Evolutionary conservation across 2,888 invertebrate genomes (phyloP), one percentile per base, ranked within the genome.

Genomic region (Rotaria sp.): DNA sequence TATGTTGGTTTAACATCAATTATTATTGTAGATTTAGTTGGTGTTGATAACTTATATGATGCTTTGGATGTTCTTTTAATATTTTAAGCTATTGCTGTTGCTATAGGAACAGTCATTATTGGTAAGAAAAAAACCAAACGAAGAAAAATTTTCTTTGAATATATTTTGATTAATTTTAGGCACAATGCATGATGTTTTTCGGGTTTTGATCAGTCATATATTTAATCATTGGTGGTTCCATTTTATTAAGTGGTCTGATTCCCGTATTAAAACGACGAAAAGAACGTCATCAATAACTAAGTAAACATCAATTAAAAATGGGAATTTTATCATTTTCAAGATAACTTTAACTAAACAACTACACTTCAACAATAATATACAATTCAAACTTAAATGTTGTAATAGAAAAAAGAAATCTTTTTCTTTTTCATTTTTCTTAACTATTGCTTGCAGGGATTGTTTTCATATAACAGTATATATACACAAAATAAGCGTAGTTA

Each of bases 41-140:
- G 87, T n/a, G 45, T 85, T 21, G 87, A 85, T 26, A 87, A 87
- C 35, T 84, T 87, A n/a, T 84, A 85, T 0, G 75, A 85, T 48
- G 85, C 87, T 35, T 87, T 87, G 35, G 87, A 85, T 55, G 57
- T 87, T 26, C 15, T 85, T 5, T 45, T 87, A 26, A 45, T 85
- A 18, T 85, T 87, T 84, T 85, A 87, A 85, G 87, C 84, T 26
- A 41, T 85, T 24, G 87, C 87, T 8, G 85, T 85, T 26, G 30
- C 67, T 15, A 59, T 85, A 30, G 87, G 87, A 15, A 84, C 85
- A 52, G 84, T 85, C 45, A 26, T 84, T 24, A 18, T 35, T 48
- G 84, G 30, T 48, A 57, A 38, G 52, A 30, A 1, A 50, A 4
- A 48, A 48, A 11, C n/a, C n/a, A n/a, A 41, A 10, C 13, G 5